Evolutionary conservation across 2,888 invertebrate species (phyloP).

Genomic region (Synergus japonicus): DNA sequence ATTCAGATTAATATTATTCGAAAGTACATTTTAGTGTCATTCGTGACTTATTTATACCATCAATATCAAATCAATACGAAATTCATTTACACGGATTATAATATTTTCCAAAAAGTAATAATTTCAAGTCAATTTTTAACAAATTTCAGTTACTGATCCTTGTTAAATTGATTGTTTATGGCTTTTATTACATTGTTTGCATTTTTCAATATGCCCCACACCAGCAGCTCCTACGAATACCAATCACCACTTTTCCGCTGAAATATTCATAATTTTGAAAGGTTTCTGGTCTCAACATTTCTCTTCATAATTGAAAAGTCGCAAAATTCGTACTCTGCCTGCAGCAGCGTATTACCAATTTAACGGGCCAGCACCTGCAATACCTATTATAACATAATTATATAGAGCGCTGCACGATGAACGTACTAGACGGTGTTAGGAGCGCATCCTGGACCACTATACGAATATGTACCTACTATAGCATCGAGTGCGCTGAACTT

Average conservation of each 20-base stretch:
- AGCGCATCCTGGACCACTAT: slow-evolving; percentile 15
- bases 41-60: neutral
- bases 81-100: neutral
- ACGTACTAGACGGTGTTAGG: neutral
- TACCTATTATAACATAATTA: slow-evolving; percentile 70
- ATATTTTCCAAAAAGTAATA: too few relatives aligned
- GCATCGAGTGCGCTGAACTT: slow-evolving; percentile 37
- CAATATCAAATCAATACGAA: neutral
- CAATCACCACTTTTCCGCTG: neutral
- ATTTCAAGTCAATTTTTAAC: too few relatives aligned
- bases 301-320: slow-evolving; percentile 10
- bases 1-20: neutral
- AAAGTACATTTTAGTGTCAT: neutral
- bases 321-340: slow-evolving; percentile 58
- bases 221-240: too few relatives aligned
- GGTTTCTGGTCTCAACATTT: neutral
- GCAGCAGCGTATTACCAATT: slow-evolving; percentile 68
- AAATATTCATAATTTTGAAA: slow-evolving; percentile 13
- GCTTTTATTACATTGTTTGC: too few relatives aligned
- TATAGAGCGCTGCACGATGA: slow-evolving; percentile 52
- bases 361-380: slow-evolving; percentile 70
- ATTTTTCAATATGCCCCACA: too few relatives aligned
- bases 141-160: too few relatives aligned
- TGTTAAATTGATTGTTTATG: too few relatives aligned
- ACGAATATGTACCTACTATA: neutral